phyloP scores from a whole-genome alignment of 2,888 invertebrate species.

The Hedychridium roseum region DNA sequence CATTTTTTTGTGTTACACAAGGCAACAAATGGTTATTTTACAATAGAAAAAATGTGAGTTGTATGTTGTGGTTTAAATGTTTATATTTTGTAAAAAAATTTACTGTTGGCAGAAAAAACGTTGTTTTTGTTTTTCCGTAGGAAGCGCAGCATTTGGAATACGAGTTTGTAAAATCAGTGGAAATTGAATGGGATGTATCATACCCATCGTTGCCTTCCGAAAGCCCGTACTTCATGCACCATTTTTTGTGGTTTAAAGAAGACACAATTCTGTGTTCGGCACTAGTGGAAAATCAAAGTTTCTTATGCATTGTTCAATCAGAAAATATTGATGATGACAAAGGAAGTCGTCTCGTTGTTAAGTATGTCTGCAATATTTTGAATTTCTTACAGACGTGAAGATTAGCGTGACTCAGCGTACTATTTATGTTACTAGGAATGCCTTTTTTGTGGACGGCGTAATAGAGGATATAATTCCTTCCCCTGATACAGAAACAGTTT shows the following conservation, averaged over 20 bases:
- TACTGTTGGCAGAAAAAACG: too few relatives aligned
- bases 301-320: conserved; percentile 45
- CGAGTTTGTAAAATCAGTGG: conserved; percentile 41
- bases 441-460: conserved; percentile 46
- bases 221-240: conserved; percentile 61
- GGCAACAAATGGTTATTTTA: conserved; percentile 48
- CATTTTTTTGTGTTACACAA: conserved; percentile 53
- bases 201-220: conserved; percentile 13
- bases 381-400: too few relatives aligned
- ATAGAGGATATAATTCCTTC: conserved; percentile 56
- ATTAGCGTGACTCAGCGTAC: too few relatives aligned
- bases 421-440: too few relatives aligned
- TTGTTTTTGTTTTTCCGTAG: too few relatives aligned
- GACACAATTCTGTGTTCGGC: conserved; percentile 63
- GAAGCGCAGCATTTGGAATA: conserved; percentile 38
- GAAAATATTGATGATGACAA: conserved; percentile 25
- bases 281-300: conserved; percentile 30
- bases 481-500: conserved; percentile 46
- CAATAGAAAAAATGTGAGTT: conserved; percentile 40
- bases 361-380: conserved; percentile 32
- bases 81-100: conserved; percentile 9
- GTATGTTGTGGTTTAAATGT: too few relatives aligned
- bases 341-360: conserved; percentile 29
- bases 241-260: conserved; percentile 68
- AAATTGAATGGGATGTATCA: conserved; percentile 42